Percentiles rank a stretch among this genome's conserved stretches.
Conservation (phyloP, 2,888 invertebrate genomes). For the Ceratothoa steindachneri region DNA sequence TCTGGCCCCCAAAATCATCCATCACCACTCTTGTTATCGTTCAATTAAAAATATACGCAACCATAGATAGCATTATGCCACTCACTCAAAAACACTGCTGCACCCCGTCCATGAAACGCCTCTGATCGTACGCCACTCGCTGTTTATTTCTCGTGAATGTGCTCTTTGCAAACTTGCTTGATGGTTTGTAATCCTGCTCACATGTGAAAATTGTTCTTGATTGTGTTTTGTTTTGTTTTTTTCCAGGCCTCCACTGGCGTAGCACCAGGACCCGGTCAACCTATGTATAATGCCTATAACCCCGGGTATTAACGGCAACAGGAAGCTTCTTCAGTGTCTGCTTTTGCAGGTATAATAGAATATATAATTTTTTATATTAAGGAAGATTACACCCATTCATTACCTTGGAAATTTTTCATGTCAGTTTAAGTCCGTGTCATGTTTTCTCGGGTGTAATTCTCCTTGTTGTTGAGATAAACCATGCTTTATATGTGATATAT, state of each 20-base stretch:
- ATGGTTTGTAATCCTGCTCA: too few species aligned
- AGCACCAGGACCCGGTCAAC: conserved; percentile 29
- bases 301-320: conserved; percentile 32
- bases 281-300: conserved; percentile 42
- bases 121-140: too few species aligned
- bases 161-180: too few species aligned
- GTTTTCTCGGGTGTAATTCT: neutral
- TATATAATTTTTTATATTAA: conserved; percentile 5
- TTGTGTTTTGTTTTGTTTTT: too few species aligned
- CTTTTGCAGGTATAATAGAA: conserved; percentile 21
- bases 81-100: too few species aligned
- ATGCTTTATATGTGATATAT: neutral
- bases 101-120: too few species aligned
- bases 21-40: too few species aligned
- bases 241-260: conserved; percentile 35
- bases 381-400: neutral
- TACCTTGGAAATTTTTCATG: neutral
- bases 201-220: too few species aligned
- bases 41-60: too few species aligned
- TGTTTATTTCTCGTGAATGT: too few species aligned
- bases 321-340: neutral
- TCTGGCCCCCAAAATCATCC: too few species aligned
- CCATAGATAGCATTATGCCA: too few species aligned
- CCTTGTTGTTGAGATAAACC: neutral
- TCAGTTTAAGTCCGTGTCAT: neutral